A percentile compares a stretch with the other conserved stretches of the same genome.
These are phyloP conservation scores for Pachydiplax longipennis DNA, from an alignment of 2,888 invertebrate genomes.

Conservation along the genomic window DNA sequence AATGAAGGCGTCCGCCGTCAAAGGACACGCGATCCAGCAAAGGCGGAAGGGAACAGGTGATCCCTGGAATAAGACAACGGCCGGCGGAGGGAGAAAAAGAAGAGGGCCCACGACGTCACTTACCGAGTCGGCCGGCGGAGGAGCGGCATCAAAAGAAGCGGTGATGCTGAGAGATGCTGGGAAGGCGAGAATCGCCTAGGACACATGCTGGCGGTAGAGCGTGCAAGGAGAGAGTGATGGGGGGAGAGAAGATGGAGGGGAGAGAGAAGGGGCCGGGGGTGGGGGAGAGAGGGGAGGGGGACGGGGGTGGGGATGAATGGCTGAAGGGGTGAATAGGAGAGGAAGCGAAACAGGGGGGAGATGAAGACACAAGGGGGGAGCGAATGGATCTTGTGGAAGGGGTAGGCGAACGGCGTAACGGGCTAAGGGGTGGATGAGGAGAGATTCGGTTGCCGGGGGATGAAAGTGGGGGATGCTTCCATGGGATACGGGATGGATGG, in stretches of 20 bases:
- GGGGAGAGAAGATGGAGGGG: not conserved
- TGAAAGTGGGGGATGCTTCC: not conserved
- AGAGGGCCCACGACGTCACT: not conserved
- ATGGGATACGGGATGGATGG: not conserved
- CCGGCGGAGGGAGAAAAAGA: not conserved
- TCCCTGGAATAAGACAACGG: not conserved
- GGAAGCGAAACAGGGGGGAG: not conserved
- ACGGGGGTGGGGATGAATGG: not conserved
- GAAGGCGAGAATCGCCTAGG: conserved; percentile 27
- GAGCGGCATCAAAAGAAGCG: not conserved
- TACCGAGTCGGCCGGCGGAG: not conserved
- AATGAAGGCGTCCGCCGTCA: no score
- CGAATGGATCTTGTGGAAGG: not conserved
- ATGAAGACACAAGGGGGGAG: not conserved
- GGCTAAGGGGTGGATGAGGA: not conserved
- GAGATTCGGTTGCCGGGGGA: not conserved
- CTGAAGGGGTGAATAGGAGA: not conserved
- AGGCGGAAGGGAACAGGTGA: not conserved
- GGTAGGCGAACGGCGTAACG: not conserved
- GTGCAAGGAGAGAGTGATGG: conserved; percentile 20
- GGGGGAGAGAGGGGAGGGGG: not conserved
- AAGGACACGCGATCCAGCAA: not conserved
- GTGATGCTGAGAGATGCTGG: not conserved
- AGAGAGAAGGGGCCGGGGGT: not conserved
- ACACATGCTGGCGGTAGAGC: conserved; percentile 40